These are phyloP conservation scores for Melanotaenia pygmaea DNA, from an alignment of 2,797 vertebrate genomes.

Conservation along the genomic window DNA sequence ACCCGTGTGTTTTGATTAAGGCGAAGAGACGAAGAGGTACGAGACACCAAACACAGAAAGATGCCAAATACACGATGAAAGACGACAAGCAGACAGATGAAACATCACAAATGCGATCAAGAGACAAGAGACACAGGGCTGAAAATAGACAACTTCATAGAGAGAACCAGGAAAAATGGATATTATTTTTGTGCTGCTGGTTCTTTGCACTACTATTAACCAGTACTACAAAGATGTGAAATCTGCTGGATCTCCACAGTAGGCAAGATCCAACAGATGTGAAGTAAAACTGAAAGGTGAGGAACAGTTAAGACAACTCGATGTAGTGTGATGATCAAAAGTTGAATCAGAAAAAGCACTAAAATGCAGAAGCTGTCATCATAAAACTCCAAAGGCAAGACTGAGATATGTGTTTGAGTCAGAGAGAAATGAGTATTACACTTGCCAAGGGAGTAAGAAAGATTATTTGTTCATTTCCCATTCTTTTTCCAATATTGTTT, in stretches of 20 bases:
- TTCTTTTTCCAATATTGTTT: constrained; percentile 33
- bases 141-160: constrained; percentile 30
- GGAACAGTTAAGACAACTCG: constrained; percentile 19
- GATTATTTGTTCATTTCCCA: constrained; percentile 17
- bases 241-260: constrained; percentile 5
- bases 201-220: constrained; percentile 28
- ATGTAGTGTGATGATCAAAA: constrained; percentile 17
- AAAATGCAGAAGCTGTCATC: constrained; percentile 12
- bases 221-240: constrained; percentile 19
- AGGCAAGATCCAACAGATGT: constrained; percentile 1
- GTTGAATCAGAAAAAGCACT: constrained; percentile 14
- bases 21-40: constrained; percentile 6
- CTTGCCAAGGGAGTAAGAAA: constrained; percentile 21
- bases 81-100: neutral
- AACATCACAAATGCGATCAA: constrained; percentile 5
- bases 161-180: constrained; percentile 13
- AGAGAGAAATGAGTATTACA: constrained; percentile 10
- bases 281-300: constrained; percentile 14
- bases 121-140: constrained; percentile 2
- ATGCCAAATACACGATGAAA: constrained; percentile 12
- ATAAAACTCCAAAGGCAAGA: constrained; percentile 13
- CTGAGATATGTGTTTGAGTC: constrained; percentile 4
- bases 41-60: constrained; percentile 5
- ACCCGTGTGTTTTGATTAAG: constrained; percentile 41
- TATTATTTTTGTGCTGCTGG: constrained; percentile 26